Base-by-base conservation (phyloP, 2,888 invertebrate genomes). In the Diogma glabrata region DNA sequence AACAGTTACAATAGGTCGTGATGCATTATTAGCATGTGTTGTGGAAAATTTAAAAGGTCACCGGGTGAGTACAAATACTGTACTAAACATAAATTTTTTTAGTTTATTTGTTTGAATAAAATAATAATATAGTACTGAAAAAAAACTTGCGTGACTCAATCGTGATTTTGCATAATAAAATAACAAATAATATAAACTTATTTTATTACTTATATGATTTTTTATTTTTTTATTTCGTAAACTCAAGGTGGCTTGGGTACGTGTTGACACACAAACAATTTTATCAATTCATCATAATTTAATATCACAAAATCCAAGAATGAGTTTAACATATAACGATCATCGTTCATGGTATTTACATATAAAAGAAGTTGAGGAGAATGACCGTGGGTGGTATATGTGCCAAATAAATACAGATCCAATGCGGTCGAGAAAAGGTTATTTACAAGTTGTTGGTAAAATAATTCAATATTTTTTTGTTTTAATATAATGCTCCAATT, bases 381-480 rank as follows among this genome's bases (percentile, higher is more conserved):
- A 81, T 43, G 91, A 91, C 71, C 77, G 90, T 3, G 91, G 91
- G 54, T 91, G 89, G 89, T 91, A 79, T 64, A 90, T 90, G 90
- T 90, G 90, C 66, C 90, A 91, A 71, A 84, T 92, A 58, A 91
- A 92, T 71, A 91, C 91, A 1, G 89, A 91, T 70, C 92, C 91
- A n/a, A 92, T 92, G 91, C 77, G 89, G 57, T 87, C 87, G 54
- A 77, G 87, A 52, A 87, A 89, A 65, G 92, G 91, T 51, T 92
- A 90, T 67, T 75, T 92, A 26, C 89, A 91, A 75, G 90, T 92
- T 58, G 89, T 91, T 40, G 91, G 92, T 91, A 65, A 81, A 85
- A 75, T 52, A 51, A 17, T n/a, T n/a, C n/a, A n/a, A n/a, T n/a
- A n/a, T 51, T 36, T 47, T n/a, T 4, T 20, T 20, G 5, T 9